A percentile compares a stretch with the other conserved stretches of the same genome.
Conservation (phyloP, 2,113 vertebrate species). For the Mohoua ochrocephala region DNA sequence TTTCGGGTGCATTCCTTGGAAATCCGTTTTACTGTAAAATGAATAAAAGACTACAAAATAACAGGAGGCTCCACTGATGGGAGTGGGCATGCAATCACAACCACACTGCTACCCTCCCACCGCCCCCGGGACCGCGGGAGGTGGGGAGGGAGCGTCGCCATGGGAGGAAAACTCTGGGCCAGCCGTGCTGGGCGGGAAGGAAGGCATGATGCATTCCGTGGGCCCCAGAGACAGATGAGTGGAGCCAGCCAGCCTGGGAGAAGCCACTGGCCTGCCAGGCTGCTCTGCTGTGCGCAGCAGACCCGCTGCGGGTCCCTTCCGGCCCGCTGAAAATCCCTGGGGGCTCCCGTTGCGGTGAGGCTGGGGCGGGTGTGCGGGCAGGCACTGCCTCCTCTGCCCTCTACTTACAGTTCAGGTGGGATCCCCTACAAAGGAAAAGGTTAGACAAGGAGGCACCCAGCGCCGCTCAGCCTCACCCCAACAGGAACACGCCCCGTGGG, state of each 20-base stretch:
- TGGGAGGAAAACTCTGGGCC: slow-evolving; percentile 57
- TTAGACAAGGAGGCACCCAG: slow-evolving; percentile 66
- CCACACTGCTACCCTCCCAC: slow-evolving; percentile 63
- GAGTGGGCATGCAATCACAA: slow-evolving; percentile 91
- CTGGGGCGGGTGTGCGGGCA: background rate
- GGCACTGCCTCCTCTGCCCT: slow-evolving; percentile 53
- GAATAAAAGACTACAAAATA: slow-evolving; percentile 99
- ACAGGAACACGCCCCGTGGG: background rate
- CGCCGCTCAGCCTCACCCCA: slow-evolving; percentile 57
- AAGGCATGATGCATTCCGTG: background rate
- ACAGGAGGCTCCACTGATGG: slow-evolving; percentile 91
- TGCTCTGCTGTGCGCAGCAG: background rate
- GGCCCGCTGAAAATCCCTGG: background rate
- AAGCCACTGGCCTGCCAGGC: background rate
- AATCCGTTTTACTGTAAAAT: slow-evolving; percentile 99
- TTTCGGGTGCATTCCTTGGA: slow-evolving; percentile 99
- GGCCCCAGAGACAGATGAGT: background rate
- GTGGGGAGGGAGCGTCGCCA: slow-evolving; percentile 63
- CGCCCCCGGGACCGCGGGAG: slow-evolving; percentile 51
- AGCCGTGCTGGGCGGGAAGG: slow-evolving; percentile 35
- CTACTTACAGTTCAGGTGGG: slow-evolving; percentile 70
- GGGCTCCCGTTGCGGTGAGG: slow-evolving; percentile 47
- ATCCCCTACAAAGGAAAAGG: slow-evolving; percentile 52
- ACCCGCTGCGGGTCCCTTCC: background rate
- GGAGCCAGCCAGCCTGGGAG: background rate